Base-by-base conservation (phyloP, 2,113 vertebrate genomes). In the Psammodynastes pulverulentus region DNA sequence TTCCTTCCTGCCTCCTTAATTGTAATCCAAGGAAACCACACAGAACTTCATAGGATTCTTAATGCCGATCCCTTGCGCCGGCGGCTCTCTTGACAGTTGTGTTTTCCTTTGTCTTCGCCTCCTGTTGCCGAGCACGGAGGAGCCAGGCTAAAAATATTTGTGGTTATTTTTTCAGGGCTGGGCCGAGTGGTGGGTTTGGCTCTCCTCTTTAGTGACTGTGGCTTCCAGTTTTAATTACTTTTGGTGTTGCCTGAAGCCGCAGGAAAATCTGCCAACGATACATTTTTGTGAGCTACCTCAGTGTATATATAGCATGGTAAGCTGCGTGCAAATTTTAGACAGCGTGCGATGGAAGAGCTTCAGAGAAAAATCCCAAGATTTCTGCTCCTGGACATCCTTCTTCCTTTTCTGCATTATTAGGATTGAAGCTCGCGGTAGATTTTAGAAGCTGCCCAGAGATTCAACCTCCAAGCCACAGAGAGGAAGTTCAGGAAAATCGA, bases 71-170 rank as follows among this genome's bases (percentile, higher is more conserved):
- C 56, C 91, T 67, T 34, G 19, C 24, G 84, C 86, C 0, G 7
- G 56, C 53, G 91, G 85, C 51, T 93, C 91, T 85, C 88, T 95
- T 94, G 79, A 92, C 52, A 45, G 45, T 91, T 79, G 29, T 87
- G 49, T 53, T 34, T 34, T 34, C 34, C 72, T 51, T 34, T 87
- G 49, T 51, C 87, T 72, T 26, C 24, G 0, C 3, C 52, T 91
- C 90, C 90, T n/a, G 92, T 94, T 89, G 89, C 91, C 94, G 29
- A 95, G 95, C 89, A 87, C 5, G 43, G 94, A 45, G 91, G 95
- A 96, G 92, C 94, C 93, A 92, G 96, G 96, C 96, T 96, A 91
- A 97, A 96, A 94, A 92, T 93, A 48, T 95, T 94, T 94, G 90
- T 92, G 94, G 92, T 85, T n/a, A n/a, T n/a, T n/a, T 91, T 89